Base-by-base conservation (phyloP, 1,140 invertebrate genomes). In the Drosophila persimilis region DNA sequence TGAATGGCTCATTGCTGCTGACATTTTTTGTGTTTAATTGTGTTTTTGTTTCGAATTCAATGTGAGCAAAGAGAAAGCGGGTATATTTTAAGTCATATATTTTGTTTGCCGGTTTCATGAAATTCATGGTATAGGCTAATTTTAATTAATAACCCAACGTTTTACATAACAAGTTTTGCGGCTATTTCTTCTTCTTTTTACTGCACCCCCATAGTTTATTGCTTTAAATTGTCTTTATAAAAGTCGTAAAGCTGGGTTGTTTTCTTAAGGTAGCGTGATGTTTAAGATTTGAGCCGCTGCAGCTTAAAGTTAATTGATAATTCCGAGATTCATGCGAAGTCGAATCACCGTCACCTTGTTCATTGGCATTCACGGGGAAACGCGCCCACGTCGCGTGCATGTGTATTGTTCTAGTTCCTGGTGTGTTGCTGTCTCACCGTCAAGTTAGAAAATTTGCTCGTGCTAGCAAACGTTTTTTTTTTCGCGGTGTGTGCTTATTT, bases 381-480 rank as follows among this genome's bases (percentile, higher is more conserved):
- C 73, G 78, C 55, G 24, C 6, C 20, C 61, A 50, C 55, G 26
- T 48, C 6, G 24, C 39, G 46, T 77, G 62, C 56, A 76, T 81
- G 72, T 67, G 66, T 64, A 65, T 75, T 52, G 54, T 65, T 62
- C 56, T 62, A 58, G 46, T 61, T 60, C 24, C 45, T 48, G 44
- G 64, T 80, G 60, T 74, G 73, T 77, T 80, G 73, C 73, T 61
- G 73, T 80, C 61, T 80, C 77, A 73, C 73, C 61, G 62, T 83
- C 73, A 72, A 81, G 64, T 74, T 77, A 64, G 71, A 67, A 77
- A 70, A 66, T 84, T 62, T 84, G 65, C 80, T 84, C 80, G 75
- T 83, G 80, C 58, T 75, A 54, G 79, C 64, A 62, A 64, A 48
- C 57, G 62, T 77, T 60, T 54, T 67, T 17, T 17, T 54, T 67